These are phyloP conservation scores for Drosophila ohnishii DNA, from an alignment of 1,140 invertebrate species.

Conservation along the genomic window DNA sequence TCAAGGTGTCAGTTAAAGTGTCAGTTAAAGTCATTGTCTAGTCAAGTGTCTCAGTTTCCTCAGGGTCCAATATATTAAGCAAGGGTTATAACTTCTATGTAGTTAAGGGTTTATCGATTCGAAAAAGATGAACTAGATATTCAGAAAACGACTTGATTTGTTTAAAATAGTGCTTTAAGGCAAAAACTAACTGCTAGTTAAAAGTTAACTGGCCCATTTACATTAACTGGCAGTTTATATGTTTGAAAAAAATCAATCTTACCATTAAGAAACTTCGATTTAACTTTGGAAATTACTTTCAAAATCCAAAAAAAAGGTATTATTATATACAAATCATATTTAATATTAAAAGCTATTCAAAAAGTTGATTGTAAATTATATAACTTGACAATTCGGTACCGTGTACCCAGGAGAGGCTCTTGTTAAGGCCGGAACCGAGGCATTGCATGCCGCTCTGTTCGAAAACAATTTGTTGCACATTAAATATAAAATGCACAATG, in stretches of 20 bases:
- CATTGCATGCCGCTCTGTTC: conserved; percentile 74
- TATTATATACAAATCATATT: neutral
- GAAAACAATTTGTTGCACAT: conserved; percentile 79
- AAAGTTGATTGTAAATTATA: no score
- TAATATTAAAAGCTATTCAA: neutral
- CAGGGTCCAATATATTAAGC: neutral
- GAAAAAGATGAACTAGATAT: neutral
- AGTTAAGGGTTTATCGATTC: neutral
- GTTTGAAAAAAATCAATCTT: neutral
- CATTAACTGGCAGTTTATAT: neutral
- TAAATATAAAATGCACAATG: conserved; percentile 75
- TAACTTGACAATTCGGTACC: neutral
- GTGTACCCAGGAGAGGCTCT: conserved; percentile 8
- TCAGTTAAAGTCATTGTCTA: neutral
- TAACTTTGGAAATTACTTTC: neutral
- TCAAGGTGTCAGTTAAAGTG: neutral
- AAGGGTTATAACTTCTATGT: no score
- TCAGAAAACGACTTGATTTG: neutral
- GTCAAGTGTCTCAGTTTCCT: neutral
- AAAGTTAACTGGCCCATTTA: neutral
- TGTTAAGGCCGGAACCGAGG: conserved; percentile 42
- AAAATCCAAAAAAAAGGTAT: neutral
- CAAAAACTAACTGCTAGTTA: neutral
- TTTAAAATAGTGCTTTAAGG: neutral
- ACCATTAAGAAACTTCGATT: neutral